Conservation (phyloP, 2,797 vertebrate species). For the Tamandua tetradactyla region DNA sequence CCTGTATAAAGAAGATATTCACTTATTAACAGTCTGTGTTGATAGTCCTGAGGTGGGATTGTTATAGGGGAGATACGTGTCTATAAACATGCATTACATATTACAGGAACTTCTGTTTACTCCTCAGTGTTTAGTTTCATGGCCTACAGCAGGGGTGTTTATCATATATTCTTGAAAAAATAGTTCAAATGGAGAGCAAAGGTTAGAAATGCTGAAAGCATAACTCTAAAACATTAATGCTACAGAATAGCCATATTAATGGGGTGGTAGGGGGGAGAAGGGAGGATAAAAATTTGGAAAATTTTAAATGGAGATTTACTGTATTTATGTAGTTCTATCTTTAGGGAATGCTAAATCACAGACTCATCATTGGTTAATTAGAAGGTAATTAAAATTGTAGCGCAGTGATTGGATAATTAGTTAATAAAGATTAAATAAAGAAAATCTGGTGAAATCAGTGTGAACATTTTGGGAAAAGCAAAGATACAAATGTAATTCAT, state of each 20-base stretch:
- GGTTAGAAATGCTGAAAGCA: slow-evolving; percentile 41
- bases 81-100: slow-evolving; percentile 42
- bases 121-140: slow-evolving; percentile 55
- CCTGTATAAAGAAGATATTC: slow-evolving; percentile 47
- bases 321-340: slow-evolving; percentile 57
- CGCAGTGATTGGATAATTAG: slow-evolving; percentile 70
- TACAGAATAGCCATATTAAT: slow-evolving; percentile 58
- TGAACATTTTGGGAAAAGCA: slow-evolving; percentile 56
- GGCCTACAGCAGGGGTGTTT: slow-evolving; percentile 47
- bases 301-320: slow-evolving; percentile 59
- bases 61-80: slow-evolving; percentile 7
- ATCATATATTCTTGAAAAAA: slow-evolving; percentile 62
- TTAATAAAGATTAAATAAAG: slow-evolving; percentile 63
- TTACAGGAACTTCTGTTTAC: slow-evolving; percentile 52
- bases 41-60: slow-evolving; percentile 7
- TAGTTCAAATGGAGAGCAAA: slow-evolving; percentile 50
- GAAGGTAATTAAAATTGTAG: slow-evolving; percentile 70
- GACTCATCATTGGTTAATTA: slow-evolving; percentile 72
- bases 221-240: slow-evolving; percentile 52
- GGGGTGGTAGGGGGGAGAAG: not conserved
- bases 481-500: slow-evolving; percentile 57
- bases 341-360: slow-evolving; percentile 67
- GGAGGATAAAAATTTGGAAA: slow-evolving; percentile 41
- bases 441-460: slow-evolving; percentile 58
- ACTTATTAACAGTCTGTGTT: slow-evolving; percentile 5